Base-by-base conservation (phyloP, 2,888 invertebrate genomes). In the Phyto melanocephala region DNA sequence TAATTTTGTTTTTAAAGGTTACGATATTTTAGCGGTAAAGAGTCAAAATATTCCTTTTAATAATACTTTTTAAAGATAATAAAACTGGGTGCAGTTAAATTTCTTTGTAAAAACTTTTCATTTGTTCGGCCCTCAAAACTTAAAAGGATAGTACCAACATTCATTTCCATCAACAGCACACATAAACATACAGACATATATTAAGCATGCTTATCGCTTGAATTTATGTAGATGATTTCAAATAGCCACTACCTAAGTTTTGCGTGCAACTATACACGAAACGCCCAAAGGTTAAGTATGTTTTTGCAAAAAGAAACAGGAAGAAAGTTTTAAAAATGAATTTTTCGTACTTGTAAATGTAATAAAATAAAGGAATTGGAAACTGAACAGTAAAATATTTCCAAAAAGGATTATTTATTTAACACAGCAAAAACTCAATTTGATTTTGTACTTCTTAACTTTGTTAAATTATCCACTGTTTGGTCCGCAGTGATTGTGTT, bases 281-380 rank as follows among this genome's bases (percentile, higher is more conserved):
- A 78, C 70, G 56, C 65, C 74, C 68, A 65, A 78, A 78, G 74
- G 70, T 82, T 78, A 81, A 74, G 50, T 42, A 70, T 70, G 50
- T 42, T 58, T 78, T 63, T 67, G 37, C 28, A 40, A 24, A 68
- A 47, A 63, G 35, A n/a, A 10, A 22, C 37, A 40, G 52, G 17
- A 45, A 37, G 58, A 75, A 75, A 47, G 50, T 81, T 78, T 74
- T 40, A 45, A 82, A 75, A 71, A 79, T 17, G 33, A 79, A 75
- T 79, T 75, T 71, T 82, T 82, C 78, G 74, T 74, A 28, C 52
- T 70, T 22, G 68, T 0, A 78, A 75, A 78, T 77, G 68, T 42
- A 74, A 70, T 81, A 60, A 58, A 78, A 77, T 81, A 62, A 52
- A 62, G 65, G 20, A 28, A 67, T 60, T 50, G 10, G 24, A 60